These are phyloP conservation scores for Phymatocera aterrima DNA, from an alignment of 2,888 invertebrate genomes.

Conservation along the genomic window DNA sequence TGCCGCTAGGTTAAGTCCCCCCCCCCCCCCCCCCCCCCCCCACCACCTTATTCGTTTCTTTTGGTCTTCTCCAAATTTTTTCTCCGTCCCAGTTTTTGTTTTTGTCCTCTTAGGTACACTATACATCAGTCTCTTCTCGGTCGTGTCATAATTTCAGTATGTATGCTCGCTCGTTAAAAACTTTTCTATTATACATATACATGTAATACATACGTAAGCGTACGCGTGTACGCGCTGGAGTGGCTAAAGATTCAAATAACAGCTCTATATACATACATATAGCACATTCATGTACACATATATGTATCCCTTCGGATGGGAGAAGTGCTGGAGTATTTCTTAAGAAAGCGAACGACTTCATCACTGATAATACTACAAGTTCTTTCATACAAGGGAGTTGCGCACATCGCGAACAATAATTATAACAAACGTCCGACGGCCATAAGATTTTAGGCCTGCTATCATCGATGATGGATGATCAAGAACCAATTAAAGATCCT, in stretches of 20 bases:
- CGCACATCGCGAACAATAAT: constrained; percentile 23
- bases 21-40: neutral
- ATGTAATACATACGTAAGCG: too few relatives aligned
- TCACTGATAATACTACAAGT: constrained; percentile 1
- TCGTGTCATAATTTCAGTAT: neutral
- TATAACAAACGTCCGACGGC: neutral
- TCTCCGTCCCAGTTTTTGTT: neutral
- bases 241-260: too few relatives aligned
- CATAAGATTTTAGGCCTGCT: neutral
- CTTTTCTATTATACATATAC: too few relatives aligned
- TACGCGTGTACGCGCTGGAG: too few relatives aligned
- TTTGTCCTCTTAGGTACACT: neutral
- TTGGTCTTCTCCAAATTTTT: neutral
- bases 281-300: too few relatives aligned
- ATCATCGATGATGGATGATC: constrained; percentile 22
- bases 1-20: neutral
- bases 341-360: constrained; percentile 18
- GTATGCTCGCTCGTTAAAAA: too few relatives aligned
- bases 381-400: neutral
- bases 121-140: neutral
- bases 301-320: neutral
- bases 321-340: constrained; percentile 17
- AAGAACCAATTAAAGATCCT: constrained; percentile 23
- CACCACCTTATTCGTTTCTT: neutral
- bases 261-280: too few relatives aligned